phyloP scores from a whole-genome alignment of 2,113 vertebrate genomes.

The Nibea coibor region DNA sequence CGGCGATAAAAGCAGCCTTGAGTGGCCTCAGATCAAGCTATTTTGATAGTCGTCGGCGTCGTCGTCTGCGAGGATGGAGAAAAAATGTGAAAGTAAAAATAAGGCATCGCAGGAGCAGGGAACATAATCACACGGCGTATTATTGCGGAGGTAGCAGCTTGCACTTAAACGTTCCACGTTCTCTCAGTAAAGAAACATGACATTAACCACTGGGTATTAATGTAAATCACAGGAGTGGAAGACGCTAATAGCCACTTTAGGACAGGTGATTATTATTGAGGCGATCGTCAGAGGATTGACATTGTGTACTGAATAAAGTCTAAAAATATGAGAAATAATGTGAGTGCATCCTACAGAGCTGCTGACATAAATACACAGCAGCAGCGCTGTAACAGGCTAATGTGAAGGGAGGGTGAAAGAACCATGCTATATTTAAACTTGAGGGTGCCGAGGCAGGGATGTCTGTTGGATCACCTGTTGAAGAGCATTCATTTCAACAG shows the following conservation, averaged over 20 bases:
- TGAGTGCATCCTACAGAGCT: constrained; percentile 38
- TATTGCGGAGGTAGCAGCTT: constrained; percentile 33
- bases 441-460: constrained; percentile 46
- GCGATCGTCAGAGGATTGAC: constrained; percentile 44
- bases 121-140: constrained; percentile 45
- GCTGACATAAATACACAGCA: constrained; percentile 44
- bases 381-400: constrained; percentile 34
- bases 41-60: constrained; percentile 50
- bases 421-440: constrained; percentile 70
- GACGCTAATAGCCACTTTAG: constrained; percentile 64
- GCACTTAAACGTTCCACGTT: constrained; percentile 43
- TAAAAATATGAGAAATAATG: constrained; percentile 52
- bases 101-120: constrained; percentile 23
- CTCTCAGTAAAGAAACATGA: constrained; percentile 63
- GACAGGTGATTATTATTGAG: constrained; percentile 65
- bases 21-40: constrained; percentile 63
- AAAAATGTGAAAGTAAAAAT: constrained; percentile 65
- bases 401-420: background rate
- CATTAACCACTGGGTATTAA: constrained; percentile 71
- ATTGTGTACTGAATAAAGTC: constrained; percentile 48
- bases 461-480: constrained; percentile 77
- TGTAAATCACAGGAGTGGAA: constrained; percentile 67
- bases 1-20: constrained; percentile 64
- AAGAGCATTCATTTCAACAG: constrained; percentile 63
- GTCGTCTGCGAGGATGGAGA: constrained; percentile 8